Percentiles rank a stretch among this genome's conserved stretches.
These are phyloP conservation scores for Aplodontia rufa DNA, from an alignment of 2,113 vertebrate species.

Conservation along the genomic window DNA sequence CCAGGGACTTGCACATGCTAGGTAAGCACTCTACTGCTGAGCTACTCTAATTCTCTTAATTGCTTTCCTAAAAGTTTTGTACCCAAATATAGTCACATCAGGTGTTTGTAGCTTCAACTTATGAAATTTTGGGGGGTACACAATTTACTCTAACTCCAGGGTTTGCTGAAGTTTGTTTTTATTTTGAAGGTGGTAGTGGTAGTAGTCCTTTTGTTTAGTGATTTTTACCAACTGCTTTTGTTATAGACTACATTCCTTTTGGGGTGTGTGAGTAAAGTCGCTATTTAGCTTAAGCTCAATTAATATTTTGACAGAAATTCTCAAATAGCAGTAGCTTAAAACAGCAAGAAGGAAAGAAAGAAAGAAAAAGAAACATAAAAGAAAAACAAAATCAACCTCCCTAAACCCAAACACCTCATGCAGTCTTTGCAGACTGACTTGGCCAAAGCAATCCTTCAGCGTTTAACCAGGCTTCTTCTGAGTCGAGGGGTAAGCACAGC, in stretches of 20 bases:
- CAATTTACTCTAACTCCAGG: background rate
- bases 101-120: background rate
- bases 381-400: background rate
- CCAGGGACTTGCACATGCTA: background rate
- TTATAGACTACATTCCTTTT: background rate
- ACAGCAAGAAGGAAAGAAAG: background rate
- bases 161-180: background rate
- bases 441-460: background rate
- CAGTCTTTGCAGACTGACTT: background rate
- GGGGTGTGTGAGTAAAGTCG: background rate
- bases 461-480: background rate
- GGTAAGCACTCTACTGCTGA: background rate
- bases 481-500: background rate
- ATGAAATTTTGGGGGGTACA: background rate
- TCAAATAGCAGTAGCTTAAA: background rate
- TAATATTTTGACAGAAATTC: background rate
- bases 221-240: background rate
- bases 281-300: background rate
- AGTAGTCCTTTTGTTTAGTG: background rate
- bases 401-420: background rate
- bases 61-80: background rate
- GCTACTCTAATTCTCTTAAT: background rate
- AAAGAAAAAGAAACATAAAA: background rate
- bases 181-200: background rate
- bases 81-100: background rate